Evolutionary conservation across 1,140 invertebrate genomes (phyloP).

Genomic region (Lucilia cuprina): DNA sequence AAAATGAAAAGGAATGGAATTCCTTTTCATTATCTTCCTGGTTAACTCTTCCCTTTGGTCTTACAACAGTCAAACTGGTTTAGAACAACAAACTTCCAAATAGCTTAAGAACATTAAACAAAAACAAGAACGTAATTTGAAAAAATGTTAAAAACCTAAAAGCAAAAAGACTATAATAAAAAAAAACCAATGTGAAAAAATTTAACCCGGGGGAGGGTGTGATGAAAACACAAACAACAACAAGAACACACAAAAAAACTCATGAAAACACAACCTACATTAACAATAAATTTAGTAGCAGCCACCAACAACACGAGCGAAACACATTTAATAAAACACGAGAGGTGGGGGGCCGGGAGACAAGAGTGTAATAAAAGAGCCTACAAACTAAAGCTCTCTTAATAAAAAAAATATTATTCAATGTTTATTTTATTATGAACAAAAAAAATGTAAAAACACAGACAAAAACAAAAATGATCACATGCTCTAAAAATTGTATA

Average conservation of each 20-base stretch:
- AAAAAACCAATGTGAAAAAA: neutral
- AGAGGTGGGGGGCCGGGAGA: neutral
- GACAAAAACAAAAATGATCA: slow-evolving; percentile 25
- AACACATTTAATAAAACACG: neutral
- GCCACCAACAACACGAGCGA: neutral
- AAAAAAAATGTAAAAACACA: neutral
- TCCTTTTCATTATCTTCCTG: no score
- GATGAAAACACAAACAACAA: neutral
- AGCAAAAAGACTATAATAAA: neutral
- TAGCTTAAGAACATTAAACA: no score
- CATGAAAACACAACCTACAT: slow-evolving; percentile 38
- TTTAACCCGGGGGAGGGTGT: neutral
- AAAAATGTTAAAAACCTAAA: neutral
- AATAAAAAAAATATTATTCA: no score
- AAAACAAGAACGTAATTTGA: no score
- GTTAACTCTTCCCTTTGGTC: no score
- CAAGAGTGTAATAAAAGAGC: neutral
- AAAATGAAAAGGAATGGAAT: no score
- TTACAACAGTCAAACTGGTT: no score
- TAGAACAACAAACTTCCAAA: no score
- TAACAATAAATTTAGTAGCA: slow-evolving; percentile 37
- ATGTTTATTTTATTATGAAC: neutral
- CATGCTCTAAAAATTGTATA: slow-evolving; percentile 30
- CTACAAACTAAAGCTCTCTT: no score
- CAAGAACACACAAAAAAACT: neutral